Evolutionary conservation across 1,140 invertebrate genomes (phyloP).

Genomic region (Camponotus floridanus): DNA sequence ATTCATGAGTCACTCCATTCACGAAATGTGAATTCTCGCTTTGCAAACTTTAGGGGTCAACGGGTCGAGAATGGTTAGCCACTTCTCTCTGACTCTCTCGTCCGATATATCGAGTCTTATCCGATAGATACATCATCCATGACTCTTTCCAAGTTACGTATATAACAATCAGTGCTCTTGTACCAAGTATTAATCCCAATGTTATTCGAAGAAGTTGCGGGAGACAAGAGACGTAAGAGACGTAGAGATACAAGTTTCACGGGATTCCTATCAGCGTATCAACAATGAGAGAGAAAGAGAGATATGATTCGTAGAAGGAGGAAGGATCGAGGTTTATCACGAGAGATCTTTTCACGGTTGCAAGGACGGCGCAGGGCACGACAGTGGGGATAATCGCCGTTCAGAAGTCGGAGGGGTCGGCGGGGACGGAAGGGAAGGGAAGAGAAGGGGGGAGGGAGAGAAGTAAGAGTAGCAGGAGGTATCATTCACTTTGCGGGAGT

Average conservation of each 20-base stretch:
- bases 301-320: constrained; percentile 50
- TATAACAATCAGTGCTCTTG: not conserved
- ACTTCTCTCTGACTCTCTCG: constrained; percentile 61
- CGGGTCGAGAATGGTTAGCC: constrained; percentile 71
- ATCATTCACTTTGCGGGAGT: constrained; percentile 77
- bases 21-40: constrained; percentile 75
- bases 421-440: not conserved
- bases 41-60: constrained; percentile 75
- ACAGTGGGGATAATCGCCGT: constrained; percentile 70
- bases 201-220: constrained; percentile 52
- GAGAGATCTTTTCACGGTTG: constrained; percentile 73
- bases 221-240: not conserved
- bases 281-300: constrained; percentile 9
- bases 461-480: constrained; percentile 56
- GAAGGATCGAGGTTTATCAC: constrained; percentile 74
- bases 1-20: constrained; percentile 75
- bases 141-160: constrained; percentile 55
- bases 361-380: constrained; percentile 48
- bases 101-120: constrained; percentile 30
- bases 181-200: constrained; percentile 46
- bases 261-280: constrained; percentile 36
- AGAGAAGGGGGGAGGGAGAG: constrained; percentile 23
- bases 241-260: constrained; percentile 45
- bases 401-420: constrained; percentile 48
- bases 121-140: constrained; percentile 21